Conservation (phyloP, 2,797 vertebrate species). For the Parauchenoglanis ngamensis region DNA sequence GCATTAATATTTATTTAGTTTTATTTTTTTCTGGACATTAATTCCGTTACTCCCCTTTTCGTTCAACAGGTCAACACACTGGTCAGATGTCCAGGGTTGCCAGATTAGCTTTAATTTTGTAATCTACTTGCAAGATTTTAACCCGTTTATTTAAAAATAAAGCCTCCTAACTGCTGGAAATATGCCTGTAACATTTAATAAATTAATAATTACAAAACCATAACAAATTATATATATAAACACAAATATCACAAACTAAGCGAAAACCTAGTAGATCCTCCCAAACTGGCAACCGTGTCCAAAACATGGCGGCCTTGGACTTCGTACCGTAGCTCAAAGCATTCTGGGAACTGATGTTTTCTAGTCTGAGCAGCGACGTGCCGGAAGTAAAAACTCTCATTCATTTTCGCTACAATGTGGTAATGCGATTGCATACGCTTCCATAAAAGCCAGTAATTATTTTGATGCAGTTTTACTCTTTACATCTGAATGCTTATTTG, state of each 20-base stretch:
- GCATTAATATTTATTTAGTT: background rate
- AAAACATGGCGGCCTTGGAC: background rate
- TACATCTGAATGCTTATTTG: background rate
- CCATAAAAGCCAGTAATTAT: background rate
- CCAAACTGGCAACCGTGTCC: background rate
- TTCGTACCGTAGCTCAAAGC: background rate
- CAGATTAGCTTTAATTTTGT: background rate
- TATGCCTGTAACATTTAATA: background rate
- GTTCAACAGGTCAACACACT: background rate
- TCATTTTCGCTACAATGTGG: background rate
- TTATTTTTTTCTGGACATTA: background rate
- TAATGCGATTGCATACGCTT: too few relatives aligned
- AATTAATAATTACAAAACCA: background rate
- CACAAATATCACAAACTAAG: background rate
- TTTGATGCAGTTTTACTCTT: background rate
- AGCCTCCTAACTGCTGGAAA: background rate
- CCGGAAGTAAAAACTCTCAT: background rate
- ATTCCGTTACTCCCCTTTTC: background rate
- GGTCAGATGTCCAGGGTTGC: background rate
- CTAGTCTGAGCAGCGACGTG: background rate
- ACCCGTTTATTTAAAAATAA: background rate
- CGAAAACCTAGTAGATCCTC: accelerated
- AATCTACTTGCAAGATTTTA: background rate
- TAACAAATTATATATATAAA: background rate
- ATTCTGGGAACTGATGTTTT: conserved; percentile 23